These are phyloP conservation scores for Vidua chalybeata DNA, from an alignment of 2,113 vertebrate genomes.

Conservation along the genomic window DNA sequence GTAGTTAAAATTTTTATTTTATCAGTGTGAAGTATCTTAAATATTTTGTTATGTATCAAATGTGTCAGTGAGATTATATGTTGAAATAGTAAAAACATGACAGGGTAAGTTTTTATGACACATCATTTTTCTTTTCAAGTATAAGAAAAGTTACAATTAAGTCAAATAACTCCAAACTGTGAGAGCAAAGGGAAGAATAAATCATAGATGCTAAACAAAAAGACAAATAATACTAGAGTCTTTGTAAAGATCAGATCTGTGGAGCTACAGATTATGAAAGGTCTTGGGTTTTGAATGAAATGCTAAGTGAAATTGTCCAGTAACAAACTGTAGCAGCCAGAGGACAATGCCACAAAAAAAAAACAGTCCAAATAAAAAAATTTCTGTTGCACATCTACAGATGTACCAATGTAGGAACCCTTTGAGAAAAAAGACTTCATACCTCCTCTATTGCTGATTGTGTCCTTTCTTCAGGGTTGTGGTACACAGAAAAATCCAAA, in stretches of 20 bases:
- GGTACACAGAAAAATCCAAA: not conserved
- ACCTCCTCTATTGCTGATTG: not conserved
- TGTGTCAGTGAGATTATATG: not conserved
- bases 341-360: not conserved
- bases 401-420: fast-evolving
- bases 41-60: not conserved
- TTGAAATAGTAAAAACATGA: not conserved
- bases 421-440: not conserved
- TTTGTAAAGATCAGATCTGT: not conserved
- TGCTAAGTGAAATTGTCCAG: not conserved
- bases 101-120: not conserved
- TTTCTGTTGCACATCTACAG: not conserved
- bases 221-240: not conserved
- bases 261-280: not conserved
- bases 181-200: not conserved
- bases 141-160: not conserved
- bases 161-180: not conserved
- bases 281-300: not conserved
- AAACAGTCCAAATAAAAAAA: fast-evolving
- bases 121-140: not conserved
- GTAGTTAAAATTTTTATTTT: not conserved
- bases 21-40: not conserved
- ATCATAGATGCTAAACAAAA: not conserved
- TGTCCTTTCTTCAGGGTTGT: not conserved
- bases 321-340: not conserved